Conservation (phyloP, 2,797 vertebrate species). For the Erpetoichthys calabaricus region DNA sequence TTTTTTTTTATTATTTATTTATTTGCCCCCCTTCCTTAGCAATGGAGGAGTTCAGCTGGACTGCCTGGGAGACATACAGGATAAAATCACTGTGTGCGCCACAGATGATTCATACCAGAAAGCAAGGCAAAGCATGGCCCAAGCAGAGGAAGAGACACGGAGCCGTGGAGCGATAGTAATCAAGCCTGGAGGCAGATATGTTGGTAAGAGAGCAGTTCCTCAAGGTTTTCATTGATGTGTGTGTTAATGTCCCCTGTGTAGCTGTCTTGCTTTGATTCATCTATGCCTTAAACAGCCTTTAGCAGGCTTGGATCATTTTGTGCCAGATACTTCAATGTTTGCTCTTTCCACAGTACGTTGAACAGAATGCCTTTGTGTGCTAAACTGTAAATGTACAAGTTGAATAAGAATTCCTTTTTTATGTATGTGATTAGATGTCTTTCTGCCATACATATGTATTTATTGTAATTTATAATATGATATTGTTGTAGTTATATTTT, state of each 20-base stretch:
- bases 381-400: too few relatives aligned
- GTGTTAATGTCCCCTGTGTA: slow-evolving; percentile 12
- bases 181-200: slow-evolving; percentile 78
- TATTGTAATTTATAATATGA: too few relatives aligned
- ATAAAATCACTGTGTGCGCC: slow-evolving; percentile 94
- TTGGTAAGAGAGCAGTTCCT: slow-evolving; percentile 58
- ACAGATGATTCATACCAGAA: slow-evolving; percentile 97
- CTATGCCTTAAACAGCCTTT: too few relatives aligned
- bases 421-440: too few relatives aligned
- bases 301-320: too few relatives aligned
- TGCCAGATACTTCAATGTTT: too few relatives aligned
- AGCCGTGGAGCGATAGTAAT: slow-evolving; percentile 90
- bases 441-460: too few relatives aligned
- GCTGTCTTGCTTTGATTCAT: too few relatives aligned
- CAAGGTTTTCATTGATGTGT: slow-evolving; percentile 28
- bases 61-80: slow-evolving; percentile 88
- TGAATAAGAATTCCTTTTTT: too few relatives aligned
- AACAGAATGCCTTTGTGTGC: too few relatives aligned
- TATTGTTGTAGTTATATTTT: too few relatives aligned
- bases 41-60: slow-evolving; percentile 83
- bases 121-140: slow-evolving; percentile 88
- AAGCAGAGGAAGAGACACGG: slow-evolving; percentile 89
- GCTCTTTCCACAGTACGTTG: too few relatives aligned
- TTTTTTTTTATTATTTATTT: neutral
- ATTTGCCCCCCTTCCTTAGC: slow-evolving; percentile 40